These are phyloP conservation scores for Copsychus sechellarum DNA, from an alignment of 2,113 vertebrate genomes.

Conservation along the genomic window DNA sequence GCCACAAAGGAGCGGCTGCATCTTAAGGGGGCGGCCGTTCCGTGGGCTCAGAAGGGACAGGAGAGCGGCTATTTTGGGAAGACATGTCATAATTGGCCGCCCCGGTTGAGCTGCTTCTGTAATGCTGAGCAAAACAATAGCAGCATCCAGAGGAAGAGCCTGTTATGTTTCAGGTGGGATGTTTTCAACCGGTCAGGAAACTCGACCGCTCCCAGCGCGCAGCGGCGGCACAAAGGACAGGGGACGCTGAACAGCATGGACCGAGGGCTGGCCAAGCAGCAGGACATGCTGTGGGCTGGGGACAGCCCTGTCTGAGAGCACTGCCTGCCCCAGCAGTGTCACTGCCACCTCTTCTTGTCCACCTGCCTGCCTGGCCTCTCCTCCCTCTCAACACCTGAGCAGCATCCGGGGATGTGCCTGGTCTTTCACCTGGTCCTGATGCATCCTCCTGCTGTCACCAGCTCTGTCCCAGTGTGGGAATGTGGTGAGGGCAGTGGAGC, in stretches of 20 bases:
- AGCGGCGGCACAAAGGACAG: conserved; percentile 76
- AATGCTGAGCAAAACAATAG: conserved; percentile 77
- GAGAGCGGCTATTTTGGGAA: conserved; percentile 77
- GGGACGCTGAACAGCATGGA: conserved; percentile 58
- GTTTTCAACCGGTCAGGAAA: conserved; percentile 80
- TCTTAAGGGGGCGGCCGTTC: conserved; percentile 76
- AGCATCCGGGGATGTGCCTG: neutral
- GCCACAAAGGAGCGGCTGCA: conserved; percentile 76
- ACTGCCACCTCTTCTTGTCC: neutral
- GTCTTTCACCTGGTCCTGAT: accelerated
- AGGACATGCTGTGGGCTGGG: neutral
- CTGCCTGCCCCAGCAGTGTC: neutral
- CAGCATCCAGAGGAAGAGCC: conserved; percentile 79
- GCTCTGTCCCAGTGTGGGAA: neutral
- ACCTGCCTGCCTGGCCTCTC: neutral
- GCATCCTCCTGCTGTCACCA: neutral
- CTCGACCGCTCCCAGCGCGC: conserved; percentile 69
- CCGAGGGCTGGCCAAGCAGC: conserved; percentile 53
- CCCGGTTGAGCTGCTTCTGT: conserved; percentile 73
- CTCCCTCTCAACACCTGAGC: neutral
- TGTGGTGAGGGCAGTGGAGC: neutral
- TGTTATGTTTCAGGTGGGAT: conserved; percentile 84
- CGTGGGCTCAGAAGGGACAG: conserved; percentile 73
- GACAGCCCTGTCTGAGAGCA: neutral
- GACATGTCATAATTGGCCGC: conserved; percentile 77